Conservation (phyloP, 2,797 vertebrate genomes). For the Limnodromus scolopaceus region DNA sequence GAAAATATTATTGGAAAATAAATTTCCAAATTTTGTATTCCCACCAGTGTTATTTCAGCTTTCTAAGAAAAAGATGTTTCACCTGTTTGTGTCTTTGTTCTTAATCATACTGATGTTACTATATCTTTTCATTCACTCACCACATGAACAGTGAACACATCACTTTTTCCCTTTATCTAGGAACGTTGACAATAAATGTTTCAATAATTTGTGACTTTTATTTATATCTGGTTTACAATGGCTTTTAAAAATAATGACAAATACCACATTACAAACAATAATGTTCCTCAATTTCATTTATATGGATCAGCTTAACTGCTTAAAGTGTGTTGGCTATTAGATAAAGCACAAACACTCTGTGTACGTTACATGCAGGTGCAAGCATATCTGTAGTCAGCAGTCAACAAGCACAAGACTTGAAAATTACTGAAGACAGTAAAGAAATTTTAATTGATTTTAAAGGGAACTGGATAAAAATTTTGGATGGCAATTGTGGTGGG, state of each 20-base stretch:
- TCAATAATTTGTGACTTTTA: background rate
- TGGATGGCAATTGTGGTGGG: background rate
- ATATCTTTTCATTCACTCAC: background rate
- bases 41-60: background rate
- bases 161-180: background rate
- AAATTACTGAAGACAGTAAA: background rate
- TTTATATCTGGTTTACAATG: background rate
- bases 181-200: background rate
- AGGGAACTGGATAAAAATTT: background rate
- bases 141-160: background rate
- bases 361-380: background rate
- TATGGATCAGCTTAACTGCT: background rate
- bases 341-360: background rate
- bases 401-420: background rate
- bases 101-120: background rate
- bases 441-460: background rate
- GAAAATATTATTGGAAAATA: background rate
- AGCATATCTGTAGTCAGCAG: background rate
- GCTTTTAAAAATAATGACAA: background rate
- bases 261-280: background rate
- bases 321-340: background rate
- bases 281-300: background rate
- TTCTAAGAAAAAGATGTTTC: background rate
- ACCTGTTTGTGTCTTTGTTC: background rate
- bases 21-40: background rate